Evolutionary conservation across 2,888 invertebrate genomes (phyloP).

Genomic region (Torymus tubicola): DNA sequence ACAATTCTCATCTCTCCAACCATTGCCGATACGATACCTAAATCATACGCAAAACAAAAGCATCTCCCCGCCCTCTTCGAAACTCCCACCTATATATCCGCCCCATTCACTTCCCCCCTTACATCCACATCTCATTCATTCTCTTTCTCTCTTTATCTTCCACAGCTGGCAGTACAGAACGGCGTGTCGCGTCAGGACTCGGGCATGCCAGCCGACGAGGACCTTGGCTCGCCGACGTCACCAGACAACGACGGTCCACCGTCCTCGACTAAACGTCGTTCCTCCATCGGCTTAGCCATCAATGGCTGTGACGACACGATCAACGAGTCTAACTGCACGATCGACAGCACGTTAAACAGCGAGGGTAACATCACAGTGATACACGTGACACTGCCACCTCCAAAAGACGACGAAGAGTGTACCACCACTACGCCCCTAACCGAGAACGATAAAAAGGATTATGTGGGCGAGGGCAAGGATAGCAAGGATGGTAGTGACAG

Average conservation of each 20-base stretch:
- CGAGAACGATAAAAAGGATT: slow-evolving; percentile 62
- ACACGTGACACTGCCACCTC: slow-evolving; percentile 63
- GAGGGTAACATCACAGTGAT: slow-evolving; percentile 73
- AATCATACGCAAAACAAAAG: too few species aligned
- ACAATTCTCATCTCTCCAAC: too few species aligned
- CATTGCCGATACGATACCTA: too few species aligned
- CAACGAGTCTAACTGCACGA: slow-evolving; percentile 33
- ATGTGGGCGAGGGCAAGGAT: slow-evolving; percentile 68
- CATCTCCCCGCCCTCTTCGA: too few species aligned
- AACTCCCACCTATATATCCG: too few species aligned
- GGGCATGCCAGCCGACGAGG: slow-evolving; percentile 69
- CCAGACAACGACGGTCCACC: neutral
- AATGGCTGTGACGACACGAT: slow-evolving; percentile 14
- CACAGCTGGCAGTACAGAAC: slow-evolving; percentile 58
- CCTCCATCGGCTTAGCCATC: neutral
- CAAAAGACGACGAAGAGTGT: slow-evolving; percentile 54
- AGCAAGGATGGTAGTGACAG: slow-evolving; percentile 86
- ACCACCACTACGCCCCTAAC: slow-evolving; percentile 21
- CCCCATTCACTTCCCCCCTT: too few species aligned
- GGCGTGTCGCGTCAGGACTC: slow-evolving; percentile 71
- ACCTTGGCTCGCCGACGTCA: slow-evolving; percentile 67
- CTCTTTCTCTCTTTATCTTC: too few species aligned
- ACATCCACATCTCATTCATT: too few species aligned
- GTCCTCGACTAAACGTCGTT: neutral
- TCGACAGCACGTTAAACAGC: slow-evolving; percentile 61